Conservation (phyloP, 2,113 vertebrate species). For the Ahaetulla prasina region DNA sequence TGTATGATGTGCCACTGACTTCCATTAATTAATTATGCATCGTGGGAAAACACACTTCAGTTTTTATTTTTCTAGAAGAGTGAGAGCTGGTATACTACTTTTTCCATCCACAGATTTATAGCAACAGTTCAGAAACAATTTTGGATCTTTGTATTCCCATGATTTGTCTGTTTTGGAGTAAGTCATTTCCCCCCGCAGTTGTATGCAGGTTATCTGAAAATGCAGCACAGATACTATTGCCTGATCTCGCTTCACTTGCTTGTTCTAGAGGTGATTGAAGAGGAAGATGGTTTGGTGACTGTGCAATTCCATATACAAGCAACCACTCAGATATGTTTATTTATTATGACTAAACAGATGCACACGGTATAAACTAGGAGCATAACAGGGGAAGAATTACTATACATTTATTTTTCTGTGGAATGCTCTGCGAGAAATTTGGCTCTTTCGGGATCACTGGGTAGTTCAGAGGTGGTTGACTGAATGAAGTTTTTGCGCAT, state of each 20-base stretch:
- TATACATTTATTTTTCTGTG: not conserved
- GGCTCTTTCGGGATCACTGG: not conserved
- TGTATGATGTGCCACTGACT: not conserved
- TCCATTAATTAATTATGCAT: not conserved
- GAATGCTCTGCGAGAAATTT: not conserved
- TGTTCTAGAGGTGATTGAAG: not conserved
- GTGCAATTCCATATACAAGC: not conserved
- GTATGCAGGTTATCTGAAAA: not conserved
- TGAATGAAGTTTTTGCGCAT: not conserved
- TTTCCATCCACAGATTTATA: not conserved
- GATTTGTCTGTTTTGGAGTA: not conserved
- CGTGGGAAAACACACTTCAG: not conserved
- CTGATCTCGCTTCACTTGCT: not conserved
- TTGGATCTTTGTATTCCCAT: not conserved
- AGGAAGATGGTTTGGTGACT: not conserved
- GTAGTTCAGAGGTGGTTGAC: not conserved
- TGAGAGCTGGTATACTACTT: not conserved
- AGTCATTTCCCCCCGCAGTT: not conserved
- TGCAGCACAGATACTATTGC: not conserved
- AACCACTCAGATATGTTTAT: not conserved
- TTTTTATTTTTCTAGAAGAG: not conserved
- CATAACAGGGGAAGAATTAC: not conserved
- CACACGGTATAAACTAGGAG: not conserved
- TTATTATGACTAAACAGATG: not conserved
- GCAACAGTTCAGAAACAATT: not conserved